phyloP scores from a whole-genome alignment of 35 echinoderm and acorn worm genomes.

The Heliocidaris erythrogramma region DNA sequence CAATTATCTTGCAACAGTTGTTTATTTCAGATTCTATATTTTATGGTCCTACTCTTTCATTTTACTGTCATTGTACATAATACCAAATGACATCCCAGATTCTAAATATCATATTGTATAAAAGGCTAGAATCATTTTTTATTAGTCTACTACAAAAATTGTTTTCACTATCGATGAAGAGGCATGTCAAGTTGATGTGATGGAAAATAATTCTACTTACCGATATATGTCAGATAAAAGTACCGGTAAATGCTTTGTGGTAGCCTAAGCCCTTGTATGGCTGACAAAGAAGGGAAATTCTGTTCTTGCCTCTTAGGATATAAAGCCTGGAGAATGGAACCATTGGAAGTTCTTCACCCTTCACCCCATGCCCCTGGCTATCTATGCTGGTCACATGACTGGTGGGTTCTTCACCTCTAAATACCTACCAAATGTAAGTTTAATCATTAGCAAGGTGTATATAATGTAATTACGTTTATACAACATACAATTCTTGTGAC shows the following conservation, averaged over 20 bases:
- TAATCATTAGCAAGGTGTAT: not conserved
- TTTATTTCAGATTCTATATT: too few species aligned
- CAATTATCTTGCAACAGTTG: too few species aligned
- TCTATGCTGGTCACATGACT: constrained; percentile 22
- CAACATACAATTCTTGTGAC: not conserved
- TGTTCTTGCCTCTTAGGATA: not conserved
- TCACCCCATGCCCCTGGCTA: not conserved
- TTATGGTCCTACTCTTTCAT: too few species aligned
- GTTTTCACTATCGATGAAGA: too few species aligned
- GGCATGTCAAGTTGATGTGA: not conserved
- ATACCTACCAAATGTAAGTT: not conserved
- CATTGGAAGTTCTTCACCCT: constrained; percentile 18
- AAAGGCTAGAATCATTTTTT: too few species aligned
- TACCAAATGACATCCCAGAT: too few species aligned
- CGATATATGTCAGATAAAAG: too few species aligned
- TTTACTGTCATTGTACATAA: too few species aligned
- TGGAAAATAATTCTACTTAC: not conserved
- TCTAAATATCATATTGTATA: too few species aligned
- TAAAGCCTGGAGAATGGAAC: not conserved
- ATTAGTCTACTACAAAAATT: too few species aligned
- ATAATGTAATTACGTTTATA: not conserved
- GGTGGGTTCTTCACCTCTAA: constrained; percentile 17
- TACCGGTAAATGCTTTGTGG: too few species aligned
- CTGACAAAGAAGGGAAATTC: not conserved
- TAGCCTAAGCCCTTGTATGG: not conserved